phyloP scores from a whole-genome alignment of 1,140 invertebrate genomes.

The Phymastichus coffea region DNA sequence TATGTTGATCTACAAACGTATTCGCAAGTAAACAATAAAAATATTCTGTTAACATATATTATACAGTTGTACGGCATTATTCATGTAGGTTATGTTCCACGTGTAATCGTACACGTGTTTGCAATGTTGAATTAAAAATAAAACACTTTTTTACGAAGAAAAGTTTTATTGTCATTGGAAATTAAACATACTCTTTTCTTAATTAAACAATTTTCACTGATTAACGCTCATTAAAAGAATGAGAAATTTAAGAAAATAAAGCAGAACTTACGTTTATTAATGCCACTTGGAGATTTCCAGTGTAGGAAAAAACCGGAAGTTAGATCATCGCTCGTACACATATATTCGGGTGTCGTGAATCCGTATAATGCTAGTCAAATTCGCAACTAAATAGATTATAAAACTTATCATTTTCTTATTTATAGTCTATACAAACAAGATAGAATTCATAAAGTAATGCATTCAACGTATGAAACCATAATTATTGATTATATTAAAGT shows the following conservation, averaged over 20 bases:
- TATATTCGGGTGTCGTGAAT: no score
- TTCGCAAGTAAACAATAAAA: background rate
- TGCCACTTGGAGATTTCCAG: conserved; percentile 68
- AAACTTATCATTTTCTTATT: background rate
- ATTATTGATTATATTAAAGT: no score
- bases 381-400: background rate
- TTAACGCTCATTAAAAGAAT: conserved; percentile 16
- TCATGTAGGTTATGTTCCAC: conserved; percentile 26
- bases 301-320: conserved; percentile 41
- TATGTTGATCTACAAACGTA: background rate
- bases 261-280: conserved; percentile 64
- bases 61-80: background rate
- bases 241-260: conserved; percentile 22
- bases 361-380: background rate
- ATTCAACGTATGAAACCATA: no score
- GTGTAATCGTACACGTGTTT: conserved; percentile 16
- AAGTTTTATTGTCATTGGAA: background rate
- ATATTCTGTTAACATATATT: background rate
- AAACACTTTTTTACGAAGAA: background rate
- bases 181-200: background rate
- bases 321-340: background rate
- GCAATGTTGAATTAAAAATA: background rate
- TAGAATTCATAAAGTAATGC: no score
- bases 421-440: background rate
- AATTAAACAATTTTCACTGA: background rate